Evolutionary conservation across 2,113 vertebrate genomes (phyloP).

Genomic region (Nesoenas mayeri): DNA sequence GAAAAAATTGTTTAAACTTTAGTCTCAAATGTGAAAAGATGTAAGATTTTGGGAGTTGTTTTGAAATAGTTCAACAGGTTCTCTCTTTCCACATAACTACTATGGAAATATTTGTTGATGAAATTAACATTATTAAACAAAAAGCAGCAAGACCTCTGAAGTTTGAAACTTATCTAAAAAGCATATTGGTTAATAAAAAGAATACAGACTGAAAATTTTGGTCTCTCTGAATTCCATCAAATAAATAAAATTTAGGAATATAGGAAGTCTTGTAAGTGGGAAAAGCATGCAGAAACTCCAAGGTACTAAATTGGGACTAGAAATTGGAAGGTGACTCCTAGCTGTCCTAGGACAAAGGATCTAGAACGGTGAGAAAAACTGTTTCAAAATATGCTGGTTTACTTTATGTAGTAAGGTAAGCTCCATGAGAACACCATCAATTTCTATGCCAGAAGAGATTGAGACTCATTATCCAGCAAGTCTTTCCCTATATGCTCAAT

Average conservation of each 20-base stretch:
- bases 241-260: background rate
- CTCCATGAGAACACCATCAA: background rate
- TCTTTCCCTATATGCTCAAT: background rate
- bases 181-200: background rate
- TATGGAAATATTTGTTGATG: background rate
- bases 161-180: background rate
- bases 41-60: background rate
- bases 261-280: background rate
- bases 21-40: background rate
- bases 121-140: background rate
- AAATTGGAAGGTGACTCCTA: background rate
- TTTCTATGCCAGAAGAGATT: background rate
- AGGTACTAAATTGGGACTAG: background rate
- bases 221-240: background rate
- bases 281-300: background rate
- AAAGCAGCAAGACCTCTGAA: background rate
- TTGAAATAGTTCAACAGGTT: background rate
- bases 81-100: background rate
- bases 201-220: background rate
- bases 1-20: rapidly evolving
- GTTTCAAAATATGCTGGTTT: background rate
- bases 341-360: background rate
- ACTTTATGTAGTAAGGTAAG: background rate
- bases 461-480: background rate
- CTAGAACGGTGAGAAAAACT: background rate